Evolutionary conservation across 92 coral and sea anemone genomes (phyloP).

Genomic region (Epizoanthus stellaris): DNA sequence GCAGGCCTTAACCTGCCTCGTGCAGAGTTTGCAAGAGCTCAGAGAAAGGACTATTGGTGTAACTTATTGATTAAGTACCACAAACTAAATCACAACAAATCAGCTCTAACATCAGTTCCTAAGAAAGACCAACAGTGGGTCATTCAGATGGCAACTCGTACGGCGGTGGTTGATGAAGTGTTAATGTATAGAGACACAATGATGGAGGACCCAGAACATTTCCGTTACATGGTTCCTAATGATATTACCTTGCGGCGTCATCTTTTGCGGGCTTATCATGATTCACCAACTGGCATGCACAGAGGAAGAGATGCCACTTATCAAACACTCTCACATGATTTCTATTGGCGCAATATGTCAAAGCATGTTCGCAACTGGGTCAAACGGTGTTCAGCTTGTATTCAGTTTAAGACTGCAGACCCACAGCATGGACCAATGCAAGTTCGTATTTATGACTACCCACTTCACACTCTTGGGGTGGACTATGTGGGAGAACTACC

Average conservation of each 20-base stretch:
- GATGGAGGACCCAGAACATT: conserved; percentile 40
- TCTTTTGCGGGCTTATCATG: conserved; percentile 47
- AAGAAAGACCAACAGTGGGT: conserved; percentile 53
- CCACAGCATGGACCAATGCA: conserved; percentile 67
- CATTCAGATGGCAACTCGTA: conserved; percentile 59
- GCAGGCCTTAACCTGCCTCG: conserved; percentile 43
- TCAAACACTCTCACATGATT: conserved; percentile 59
- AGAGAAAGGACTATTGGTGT: conserved; percentile 60
- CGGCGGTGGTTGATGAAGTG: conserved; percentile 49
- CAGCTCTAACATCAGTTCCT: conserved; percentile 40
- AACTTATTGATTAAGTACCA: conserved; percentile 47
- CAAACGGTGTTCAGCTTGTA: conserved; percentile 46
- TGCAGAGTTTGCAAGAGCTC: conserved; percentile 51
- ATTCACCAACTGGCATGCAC: conserved; percentile 62
- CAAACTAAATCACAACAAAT: conserved; percentile 29
- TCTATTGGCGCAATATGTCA: conserved; percentile 60
- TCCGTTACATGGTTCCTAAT: conserved; percentile 40
- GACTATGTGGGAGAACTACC: conserved; percentile 46
- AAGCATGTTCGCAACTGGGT: conserved; percentile 70
- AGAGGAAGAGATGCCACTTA: conserved; percentile 68
- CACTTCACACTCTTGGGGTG: conserved; percentile 62
- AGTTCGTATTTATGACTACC: conserved; percentile 55
- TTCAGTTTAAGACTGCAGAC: conserved; percentile 45
- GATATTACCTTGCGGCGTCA: conserved; percentile 26
- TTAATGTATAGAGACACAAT: conserved; percentile 23